Evolutionary conservation across 2,888 invertebrate genomes (phyloP).

Genomic region (Drosophila mercatorum): DNA sequence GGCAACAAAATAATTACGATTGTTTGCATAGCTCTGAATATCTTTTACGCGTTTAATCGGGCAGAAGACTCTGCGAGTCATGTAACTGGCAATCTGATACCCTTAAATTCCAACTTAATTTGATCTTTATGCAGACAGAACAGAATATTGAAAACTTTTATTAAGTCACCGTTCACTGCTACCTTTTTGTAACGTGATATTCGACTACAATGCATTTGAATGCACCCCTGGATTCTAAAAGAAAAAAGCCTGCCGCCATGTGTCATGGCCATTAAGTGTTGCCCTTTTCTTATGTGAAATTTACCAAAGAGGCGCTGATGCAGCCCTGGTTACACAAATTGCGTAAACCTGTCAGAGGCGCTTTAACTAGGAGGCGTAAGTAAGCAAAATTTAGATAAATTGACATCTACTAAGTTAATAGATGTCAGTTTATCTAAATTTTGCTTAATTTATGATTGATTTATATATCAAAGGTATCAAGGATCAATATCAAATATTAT

Average conservation of each 20-base stretch:
- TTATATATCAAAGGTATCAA: neutral
- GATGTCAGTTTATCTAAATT: neutral
- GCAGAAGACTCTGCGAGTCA: neutral
- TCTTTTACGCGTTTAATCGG: constrained; percentile 5
- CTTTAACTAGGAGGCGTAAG: neutral
- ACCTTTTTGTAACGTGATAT: neutral
- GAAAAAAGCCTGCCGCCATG: neutral
- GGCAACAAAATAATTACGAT: constrained; percentile 45
- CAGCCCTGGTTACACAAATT: neutral
- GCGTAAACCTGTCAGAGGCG: neutral
- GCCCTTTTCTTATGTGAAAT: neutral
- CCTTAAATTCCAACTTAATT: neutral
- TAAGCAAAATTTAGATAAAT: too few relatives aligned
- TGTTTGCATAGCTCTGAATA: constrained; percentile 33
- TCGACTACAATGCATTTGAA: neutral
- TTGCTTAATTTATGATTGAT: neutral
- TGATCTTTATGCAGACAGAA: neutral
- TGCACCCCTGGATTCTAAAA: neutral
- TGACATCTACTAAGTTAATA: too few relatives aligned
- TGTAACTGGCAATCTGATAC: neutral
- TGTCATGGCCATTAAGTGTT: neutral
- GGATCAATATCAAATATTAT: neutral
- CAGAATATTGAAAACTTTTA: neutral
- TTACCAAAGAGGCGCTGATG: neutral
- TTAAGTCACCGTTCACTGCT: neutral